Evolutionary conservation across 2,797 vertebrate genomes (phyloP), one percentile per base, ranked within the genome.

Genomic region (Salmo trutta): DNA sequence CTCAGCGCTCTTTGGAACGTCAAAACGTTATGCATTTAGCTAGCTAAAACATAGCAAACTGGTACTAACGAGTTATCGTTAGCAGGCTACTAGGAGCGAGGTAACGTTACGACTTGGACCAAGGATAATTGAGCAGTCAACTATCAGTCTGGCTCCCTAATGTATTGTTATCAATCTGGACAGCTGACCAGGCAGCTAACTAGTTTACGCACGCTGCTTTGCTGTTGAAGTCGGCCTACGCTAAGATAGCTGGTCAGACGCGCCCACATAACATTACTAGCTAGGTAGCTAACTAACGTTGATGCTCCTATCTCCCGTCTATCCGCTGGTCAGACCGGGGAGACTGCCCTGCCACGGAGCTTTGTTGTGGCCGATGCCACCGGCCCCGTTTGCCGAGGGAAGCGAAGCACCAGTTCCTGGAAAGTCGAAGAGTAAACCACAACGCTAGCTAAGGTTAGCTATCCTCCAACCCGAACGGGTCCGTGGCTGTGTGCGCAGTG

Each of bases 281-380:
- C 56, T 74, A 64, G 73, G 54, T 47, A 47, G 10, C 82, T 81
- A 80, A n/a, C 65, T 75, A 54, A 66, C 84, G 81, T 90, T 90
- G 82, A 91, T 92, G 89, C 87, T 82, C 81, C 77, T 86, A 47
- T 47, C 41, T 83, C 70, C 76, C 75, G 77, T 78, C 85, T 81
- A 82, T 85, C 84, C 88, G 71, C 81, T 82, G 81, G 77, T 86
- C 79, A 27, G 73, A 64, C 59, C 59, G 2, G 81, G 81, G 81
- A 85, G 81, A 87, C 86, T 80, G 85, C 84, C 71, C 71, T 80
- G 77, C 77, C 81, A 79, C 85, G 68, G 86, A 78, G 80, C 82
- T 73, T 83, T 80, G 84, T 85, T 87, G 91, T 93, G 92, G 90
- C 93, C 89, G 88, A 92, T 93, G 93, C 88, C 91, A 90, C 91